Conservation (phyloP, 1,140 invertebrate species). For the Metopolophium dirhodum region DNA sequence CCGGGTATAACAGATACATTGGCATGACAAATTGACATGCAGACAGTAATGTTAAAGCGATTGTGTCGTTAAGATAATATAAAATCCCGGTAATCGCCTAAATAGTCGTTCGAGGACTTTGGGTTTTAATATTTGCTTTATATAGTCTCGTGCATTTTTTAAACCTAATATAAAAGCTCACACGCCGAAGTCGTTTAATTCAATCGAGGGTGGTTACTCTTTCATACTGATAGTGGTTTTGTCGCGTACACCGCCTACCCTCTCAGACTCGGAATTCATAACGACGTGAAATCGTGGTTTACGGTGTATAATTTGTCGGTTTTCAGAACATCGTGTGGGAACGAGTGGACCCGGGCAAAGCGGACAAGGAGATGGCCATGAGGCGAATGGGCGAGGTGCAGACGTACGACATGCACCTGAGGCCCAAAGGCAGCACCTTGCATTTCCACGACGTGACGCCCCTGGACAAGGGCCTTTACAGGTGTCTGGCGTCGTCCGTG, state of each 20-base stretch:
- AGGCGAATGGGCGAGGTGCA: slow-evolving; percentile 58
- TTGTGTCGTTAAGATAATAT: too few species aligned
- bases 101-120: background rate
- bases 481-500: slow-evolving; percentile 60
- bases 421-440: slow-evolving; percentile 60
- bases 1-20: too few species aligned
- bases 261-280: background rate
- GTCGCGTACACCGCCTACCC: too few species aligned
- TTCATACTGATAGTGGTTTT: too few species aligned
- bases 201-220: background rate
- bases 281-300: background rate
- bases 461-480: slow-evolving; percentile 60
- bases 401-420: slow-evolving; percentile 59
- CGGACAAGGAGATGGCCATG: slow-evolving; percentile 59
- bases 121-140: background rate
- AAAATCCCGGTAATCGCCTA: too few species aligned
- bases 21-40: too few species aligned
- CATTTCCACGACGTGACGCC: slow-evolving; percentile 59
- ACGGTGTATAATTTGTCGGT: background rate
- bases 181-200: background rate
- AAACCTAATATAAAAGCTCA: background rate
- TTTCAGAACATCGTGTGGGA: slow-evolving; percentile 61
- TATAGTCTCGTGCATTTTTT: background rate
- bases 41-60: too few species aligned
- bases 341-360: slow-evolving; percentile 60